Conservation (phyloP, 23 tunicate species). For the Phallusia fumigata region DNA sequence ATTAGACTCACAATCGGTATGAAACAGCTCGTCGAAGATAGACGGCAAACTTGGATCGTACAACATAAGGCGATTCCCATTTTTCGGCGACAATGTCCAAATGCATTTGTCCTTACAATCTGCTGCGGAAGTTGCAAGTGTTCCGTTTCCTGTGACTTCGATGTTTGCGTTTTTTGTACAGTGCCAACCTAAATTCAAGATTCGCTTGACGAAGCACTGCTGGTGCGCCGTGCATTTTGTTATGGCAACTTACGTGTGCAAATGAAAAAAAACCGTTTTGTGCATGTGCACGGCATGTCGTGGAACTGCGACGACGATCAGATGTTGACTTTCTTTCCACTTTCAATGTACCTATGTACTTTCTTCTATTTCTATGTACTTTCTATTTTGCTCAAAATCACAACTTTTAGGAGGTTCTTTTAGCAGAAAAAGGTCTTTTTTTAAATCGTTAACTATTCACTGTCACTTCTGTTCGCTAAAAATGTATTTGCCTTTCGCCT, state of each 20-base stretch:
- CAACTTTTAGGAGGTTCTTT: too few relatives aligned
- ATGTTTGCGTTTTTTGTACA: not conserved
- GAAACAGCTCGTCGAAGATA: not conserved
- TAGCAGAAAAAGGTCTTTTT: too few relatives aligned
- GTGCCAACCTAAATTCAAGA: not conserved
- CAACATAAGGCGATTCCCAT: not conserved
- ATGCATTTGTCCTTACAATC: not conserved
- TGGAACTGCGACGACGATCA: too few relatives aligned
- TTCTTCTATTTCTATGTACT: too few relatives aligned
- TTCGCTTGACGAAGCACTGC: too few relatives aligned
- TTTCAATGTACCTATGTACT: too few relatives aligned
- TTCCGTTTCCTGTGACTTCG: not conserved
- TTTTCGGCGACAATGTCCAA: not conserved
- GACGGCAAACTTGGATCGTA: too few relatives aligned
- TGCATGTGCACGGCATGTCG: not conserved
- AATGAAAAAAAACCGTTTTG: not conserved
- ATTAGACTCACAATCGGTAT: not conserved
- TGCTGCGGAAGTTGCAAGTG: not conserved
- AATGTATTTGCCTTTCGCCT: too few relatives aligned
- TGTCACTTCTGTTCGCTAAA: too few relatives aligned
- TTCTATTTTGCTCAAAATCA: too few relatives aligned
- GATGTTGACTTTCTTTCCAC: too few relatives aligned
- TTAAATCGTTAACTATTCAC: too few relatives aligned
- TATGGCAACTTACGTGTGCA: not conserved
- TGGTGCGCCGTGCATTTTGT: not conserved